phyloP scores from a whole-genome alignment of 2,113 vertebrate species.

The Callochromis pleurospilus region DNA sequence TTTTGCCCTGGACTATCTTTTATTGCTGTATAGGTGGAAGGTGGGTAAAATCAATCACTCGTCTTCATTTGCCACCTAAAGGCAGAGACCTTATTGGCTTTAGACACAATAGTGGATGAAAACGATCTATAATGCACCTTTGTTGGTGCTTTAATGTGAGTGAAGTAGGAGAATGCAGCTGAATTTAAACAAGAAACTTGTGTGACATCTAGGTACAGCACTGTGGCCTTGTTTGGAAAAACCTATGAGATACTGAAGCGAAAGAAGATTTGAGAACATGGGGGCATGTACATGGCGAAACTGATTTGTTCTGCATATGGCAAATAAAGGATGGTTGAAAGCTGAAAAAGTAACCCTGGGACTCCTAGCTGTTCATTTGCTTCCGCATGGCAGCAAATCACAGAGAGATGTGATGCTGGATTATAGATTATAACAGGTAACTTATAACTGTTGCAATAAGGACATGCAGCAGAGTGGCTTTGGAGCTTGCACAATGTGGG shows the following conservation, averaged over 20 bases:
- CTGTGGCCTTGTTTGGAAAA: background rate
- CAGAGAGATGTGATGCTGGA: background rate
- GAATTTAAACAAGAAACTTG: background rate
- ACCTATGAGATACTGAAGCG: background rate
- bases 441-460: background rate
- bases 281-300: background rate
- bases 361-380: background rate
- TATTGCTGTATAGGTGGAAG: slow-evolving; percentile 15
- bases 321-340: background rate
- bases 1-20: slow-evolving; percentile 22
- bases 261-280: background rate
- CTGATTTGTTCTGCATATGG: background rate
- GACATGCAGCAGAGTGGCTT: background rate
- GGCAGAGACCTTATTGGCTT: background rate
- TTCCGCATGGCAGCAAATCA: background rate
- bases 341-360: background rate
- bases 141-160: background rate
- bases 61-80: background rate
- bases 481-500: background rate
- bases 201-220: background rate
- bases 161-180: background rate
- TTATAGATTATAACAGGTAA: background rate
- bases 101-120: background rate
- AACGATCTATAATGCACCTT: background rate
- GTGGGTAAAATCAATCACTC: slow-evolving; percentile 31